These are phyloP conservation scores for Tipula confusa DNA, from an alignment of 2,888 invertebrate species.

Conservation along the genomic window DNA sequence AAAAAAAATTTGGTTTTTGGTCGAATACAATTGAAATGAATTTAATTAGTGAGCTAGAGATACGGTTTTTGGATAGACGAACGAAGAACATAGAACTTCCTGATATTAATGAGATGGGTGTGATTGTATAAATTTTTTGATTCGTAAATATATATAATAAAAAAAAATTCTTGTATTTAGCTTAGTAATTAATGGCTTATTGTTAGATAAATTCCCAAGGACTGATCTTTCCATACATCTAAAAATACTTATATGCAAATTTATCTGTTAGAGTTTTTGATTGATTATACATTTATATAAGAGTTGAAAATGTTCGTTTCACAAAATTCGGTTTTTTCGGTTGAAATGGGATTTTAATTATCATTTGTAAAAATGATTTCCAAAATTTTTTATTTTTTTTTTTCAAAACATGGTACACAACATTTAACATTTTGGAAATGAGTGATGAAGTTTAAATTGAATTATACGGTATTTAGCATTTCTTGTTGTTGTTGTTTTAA, in stretches of 20 bases:
- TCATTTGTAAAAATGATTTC: background rate
- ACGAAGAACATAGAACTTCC: background rate
- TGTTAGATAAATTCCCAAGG: conserved; percentile 20
- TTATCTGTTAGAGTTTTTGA: background rate
- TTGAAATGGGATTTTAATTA: conserved; percentile 25
- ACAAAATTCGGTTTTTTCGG: background rate
- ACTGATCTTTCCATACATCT: background rate
- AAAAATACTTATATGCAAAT: background rate
- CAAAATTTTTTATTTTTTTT: background rate
- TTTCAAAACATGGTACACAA: background rate
- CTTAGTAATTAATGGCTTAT: background rate
- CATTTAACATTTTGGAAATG: background rate
- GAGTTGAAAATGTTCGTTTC: background rate
- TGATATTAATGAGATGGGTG: background rate
- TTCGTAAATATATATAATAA: background rate
- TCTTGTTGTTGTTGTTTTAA: background rate
- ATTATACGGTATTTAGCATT: background rate
- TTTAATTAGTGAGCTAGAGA: background rate
- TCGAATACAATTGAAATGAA: conserved; percentile 12
- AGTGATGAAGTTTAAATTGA: background rate
- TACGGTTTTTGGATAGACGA: background rate
- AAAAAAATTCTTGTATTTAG: background rate
- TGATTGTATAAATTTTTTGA: background rate
- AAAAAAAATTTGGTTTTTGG: background rate
- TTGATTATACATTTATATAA: conserved; percentile 13